Evolutionary conservation across 2,113 vertebrate genomes (phyloP).

Genomic region (Sturnus vulgaris): DNA sequence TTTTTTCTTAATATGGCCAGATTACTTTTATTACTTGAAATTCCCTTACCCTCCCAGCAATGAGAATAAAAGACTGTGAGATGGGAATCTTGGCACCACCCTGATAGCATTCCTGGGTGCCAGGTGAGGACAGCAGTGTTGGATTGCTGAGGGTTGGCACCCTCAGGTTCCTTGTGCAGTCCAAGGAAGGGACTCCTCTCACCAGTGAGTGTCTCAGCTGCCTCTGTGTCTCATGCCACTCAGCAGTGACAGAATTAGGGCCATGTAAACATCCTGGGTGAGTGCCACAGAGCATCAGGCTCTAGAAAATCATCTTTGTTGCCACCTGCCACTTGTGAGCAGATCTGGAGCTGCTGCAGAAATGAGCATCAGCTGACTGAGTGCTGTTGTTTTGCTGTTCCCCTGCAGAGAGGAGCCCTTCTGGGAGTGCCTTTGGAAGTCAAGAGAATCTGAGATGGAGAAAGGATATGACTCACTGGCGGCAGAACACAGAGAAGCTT

Average conservation of each 20-base stretch:
- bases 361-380: neutral
- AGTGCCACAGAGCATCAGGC: neutral
- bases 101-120: neutral
- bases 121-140: neutral
- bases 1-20: neutral
- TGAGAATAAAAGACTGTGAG: neutral
- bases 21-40: neutral
- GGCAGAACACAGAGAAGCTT: constrained; percentile 95
- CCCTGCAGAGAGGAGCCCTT: constrained; percentile 91
- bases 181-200: neutral
- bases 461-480: constrained; percentile 99
- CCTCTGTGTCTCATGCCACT: neutral
- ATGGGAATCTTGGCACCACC: neutral
- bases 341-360: neutral
- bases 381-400: neutral
- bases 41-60: neutral
- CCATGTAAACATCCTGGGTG: neutral
- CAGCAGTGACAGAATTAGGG: neutral
- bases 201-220: neutral
- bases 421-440: constrained; percentile 96
- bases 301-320: neutral
- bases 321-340: neutral
- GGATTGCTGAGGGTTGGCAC: neutral
- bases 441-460: constrained; percentile 97
- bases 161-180: neutral